Base-by-base conservation (phyloP, 2,797 vertebrate species). In the Sphenopsis melanotis region DNA sequence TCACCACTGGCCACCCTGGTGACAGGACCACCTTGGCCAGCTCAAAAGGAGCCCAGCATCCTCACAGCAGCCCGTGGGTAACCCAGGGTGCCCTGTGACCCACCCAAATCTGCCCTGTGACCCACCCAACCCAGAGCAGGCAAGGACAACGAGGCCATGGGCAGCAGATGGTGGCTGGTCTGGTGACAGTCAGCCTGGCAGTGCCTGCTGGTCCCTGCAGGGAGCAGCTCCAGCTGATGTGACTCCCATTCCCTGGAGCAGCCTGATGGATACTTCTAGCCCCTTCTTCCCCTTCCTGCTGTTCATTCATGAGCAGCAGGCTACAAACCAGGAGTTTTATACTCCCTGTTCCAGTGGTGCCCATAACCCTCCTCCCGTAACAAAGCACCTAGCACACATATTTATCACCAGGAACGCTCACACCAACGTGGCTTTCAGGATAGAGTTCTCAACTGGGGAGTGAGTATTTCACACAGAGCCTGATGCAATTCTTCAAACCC, bases 401-500 rank as follows among this genome's bases (percentile, higher is more conserved):
- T 95, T 96, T 94, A 93, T 95, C 74, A 71, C 85, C 2, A 7
- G 0, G 3, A 85, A 70, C 0, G 2, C 72, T 92, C 76, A 24
- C 1, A 14, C 65, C 1, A 1, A 57, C 3, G 3, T 34, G 82
- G 82, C 69, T 95, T 96, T 85, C 15, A 36, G 89, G 78, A 91
- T 65, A 57, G 50, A 89, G 87, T 68, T 83, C 91, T 91, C 76
- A 76, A 44, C 41, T 37, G 39, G 26, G 55, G 74, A 94, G 79
- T 94, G 55, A 71, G 65, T 94, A 96, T 95, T 95, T 93, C 75
- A 93, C 1, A 87, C 21, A 2, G 81, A 90, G 84, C 61, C 69
- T 19, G 34, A 61, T 6, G 30, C 39, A 63, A 91, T 95, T 72
- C 87, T 71, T 85, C 84, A 87, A 87, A 81, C 52, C 29, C 78